Evolutionary conservation across 2,888 invertebrate genomes (phyloP).

Genomic region (Meiosimyza platycephala): DNA sequence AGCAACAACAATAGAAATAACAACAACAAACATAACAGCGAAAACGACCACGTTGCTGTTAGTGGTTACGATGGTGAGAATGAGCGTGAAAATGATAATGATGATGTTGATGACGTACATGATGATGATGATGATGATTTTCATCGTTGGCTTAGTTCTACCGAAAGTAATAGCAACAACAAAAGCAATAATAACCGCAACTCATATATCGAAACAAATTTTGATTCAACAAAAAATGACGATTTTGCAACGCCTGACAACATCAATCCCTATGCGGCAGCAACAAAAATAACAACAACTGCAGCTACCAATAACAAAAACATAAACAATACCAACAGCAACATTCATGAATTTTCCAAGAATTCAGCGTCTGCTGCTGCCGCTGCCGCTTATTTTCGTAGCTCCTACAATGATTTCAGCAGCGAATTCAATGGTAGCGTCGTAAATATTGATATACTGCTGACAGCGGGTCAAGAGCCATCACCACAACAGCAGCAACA

Average conservation of each 20-base stretch:
- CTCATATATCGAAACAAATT: constrained; percentile 12
- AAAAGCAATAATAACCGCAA: constrained; percentile 36
- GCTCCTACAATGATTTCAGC: constrained; percentile 63
- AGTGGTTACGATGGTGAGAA: neutral
- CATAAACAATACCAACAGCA: constrained; percentile 46
- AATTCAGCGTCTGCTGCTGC: constrained; percentile 6
- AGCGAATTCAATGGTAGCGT: constrained; percentile 63
- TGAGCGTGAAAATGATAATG: constrained; percentile 36
- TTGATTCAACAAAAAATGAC: constrained; percentile 32
- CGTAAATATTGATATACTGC: constrained; percentile 64
- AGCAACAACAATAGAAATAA: neutral
- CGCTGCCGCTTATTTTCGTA: constrained; percentile 55
- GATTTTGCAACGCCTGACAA: constrained; percentile 16
- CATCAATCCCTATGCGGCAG: constrained; percentile 35
- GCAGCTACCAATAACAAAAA: constrained; percentile 41
- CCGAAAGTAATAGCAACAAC: constrained; percentile 53
- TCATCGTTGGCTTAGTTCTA: constrained; percentile 62
- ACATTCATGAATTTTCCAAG: neutral
- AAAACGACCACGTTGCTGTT: neutral
- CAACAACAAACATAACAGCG: constrained; percentile 1
- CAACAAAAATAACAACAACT: constrained; percentile 34
- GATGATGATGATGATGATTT: constrained; percentile 59
- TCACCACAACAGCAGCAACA: constrained; percentile 43
- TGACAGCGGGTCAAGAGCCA: constrained; percentile 62
- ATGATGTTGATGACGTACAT: constrained; percentile 51